Conservation (phyloP, 1,140 invertebrate genomes). For the Campoletis sonorensis region DNA sequence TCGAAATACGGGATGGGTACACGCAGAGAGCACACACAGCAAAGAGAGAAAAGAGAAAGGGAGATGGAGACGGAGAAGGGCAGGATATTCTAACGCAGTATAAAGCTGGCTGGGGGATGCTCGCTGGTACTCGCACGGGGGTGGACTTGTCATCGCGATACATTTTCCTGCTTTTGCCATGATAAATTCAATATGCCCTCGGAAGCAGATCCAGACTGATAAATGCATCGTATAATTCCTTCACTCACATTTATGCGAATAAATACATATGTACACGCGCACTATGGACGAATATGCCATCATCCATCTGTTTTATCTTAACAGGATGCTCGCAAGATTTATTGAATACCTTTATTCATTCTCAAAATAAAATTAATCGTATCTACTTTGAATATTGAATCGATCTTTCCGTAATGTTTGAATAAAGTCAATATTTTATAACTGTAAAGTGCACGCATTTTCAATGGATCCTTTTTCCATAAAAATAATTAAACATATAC, state of each 20-base stretch:
- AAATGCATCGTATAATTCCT: slow-evolving; percentile 49
- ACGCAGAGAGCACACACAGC: neutral
- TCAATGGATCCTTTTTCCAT: no score
- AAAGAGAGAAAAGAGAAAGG: neutral
- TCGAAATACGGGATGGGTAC: slow-evolving; percentile 42
- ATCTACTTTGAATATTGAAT: neutral
- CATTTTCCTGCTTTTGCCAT: slow-evolving; percentile 37
- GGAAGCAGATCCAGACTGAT: slow-evolving; percentile 40
- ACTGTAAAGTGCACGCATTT: no score
- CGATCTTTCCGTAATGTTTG: neutral
- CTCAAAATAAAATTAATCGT: neutral
- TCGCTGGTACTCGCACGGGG: slow-evolving; percentile 8
- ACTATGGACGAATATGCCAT: neutral
- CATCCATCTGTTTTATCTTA: slow-evolving; percentile 11
- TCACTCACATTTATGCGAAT: slow-evolving; percentile 18
- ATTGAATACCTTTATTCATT: neutral
- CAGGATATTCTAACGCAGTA: neutral
- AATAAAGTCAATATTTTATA: neutral
- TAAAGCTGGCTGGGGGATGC: slow-evolving; percentile 16
- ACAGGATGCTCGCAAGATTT: slow-evolving; percentile 3
- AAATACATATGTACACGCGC: slow-evolving; percentile 27
- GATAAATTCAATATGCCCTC: slow-evolving; percentile 47
- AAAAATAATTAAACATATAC: no score
- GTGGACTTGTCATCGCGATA: slow-evolving; percentile 41
- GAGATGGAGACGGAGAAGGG: neutral